Evolutionary conservation across 2,113 vertebrate species (phyloP).

Genomic region (Neogobius melanostomus): DNA sequence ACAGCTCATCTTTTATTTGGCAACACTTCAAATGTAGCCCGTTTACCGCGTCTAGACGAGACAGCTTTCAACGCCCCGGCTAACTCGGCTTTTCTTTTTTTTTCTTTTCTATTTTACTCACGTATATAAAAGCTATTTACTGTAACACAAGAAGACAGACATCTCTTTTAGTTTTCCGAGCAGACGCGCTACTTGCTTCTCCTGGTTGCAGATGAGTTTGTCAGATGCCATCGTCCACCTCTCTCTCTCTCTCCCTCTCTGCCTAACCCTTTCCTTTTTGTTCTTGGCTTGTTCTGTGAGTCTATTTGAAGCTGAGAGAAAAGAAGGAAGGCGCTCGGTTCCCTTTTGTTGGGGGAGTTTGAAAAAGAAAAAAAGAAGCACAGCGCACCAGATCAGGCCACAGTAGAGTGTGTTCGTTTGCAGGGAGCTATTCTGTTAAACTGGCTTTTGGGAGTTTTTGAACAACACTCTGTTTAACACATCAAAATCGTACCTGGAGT

Average conservation of each 20-base stretch:
- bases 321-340: conserved; percentile 50
- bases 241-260: conserved; percentile 31
- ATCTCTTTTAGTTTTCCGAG: conserved; percentile 69
- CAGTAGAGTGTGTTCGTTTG: conserved; percentile 26
- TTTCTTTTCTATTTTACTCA: conserved; percentile 22
- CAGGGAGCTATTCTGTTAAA: neutral
- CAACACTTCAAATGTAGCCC: conserved; percentile 64
- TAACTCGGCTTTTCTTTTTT: conserved; percentile 21
- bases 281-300: conserved; percentile 24
- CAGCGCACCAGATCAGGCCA: conserved; percentile 43
- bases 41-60: conserved; percentile 70
- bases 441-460: too few relatives aligned
- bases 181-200: conserved; percentile 50
- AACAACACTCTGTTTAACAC: too few relatives aligned
- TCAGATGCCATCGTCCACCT: conserved; percentile 63
- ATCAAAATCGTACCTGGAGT: too few relatives aligned
- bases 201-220: conserved; percentile 64
- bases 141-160: conserved; percentile 67
- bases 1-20: conserved; percentile 69
- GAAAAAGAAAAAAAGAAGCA: conserved; percentile 17
- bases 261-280: conserved; percentile 28
- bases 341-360: conserved; percentile 66
- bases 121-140: conserved; percentile 70
- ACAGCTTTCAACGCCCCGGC: conserved; percentile 55
- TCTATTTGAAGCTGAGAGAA: conserved; percentile 51